A percentile compares a stretch with the other conserved stretches of the same genome.
Conservation (phyloP, 2,797 vertebrate genomes). For the Dipus sagitta region DNA sequence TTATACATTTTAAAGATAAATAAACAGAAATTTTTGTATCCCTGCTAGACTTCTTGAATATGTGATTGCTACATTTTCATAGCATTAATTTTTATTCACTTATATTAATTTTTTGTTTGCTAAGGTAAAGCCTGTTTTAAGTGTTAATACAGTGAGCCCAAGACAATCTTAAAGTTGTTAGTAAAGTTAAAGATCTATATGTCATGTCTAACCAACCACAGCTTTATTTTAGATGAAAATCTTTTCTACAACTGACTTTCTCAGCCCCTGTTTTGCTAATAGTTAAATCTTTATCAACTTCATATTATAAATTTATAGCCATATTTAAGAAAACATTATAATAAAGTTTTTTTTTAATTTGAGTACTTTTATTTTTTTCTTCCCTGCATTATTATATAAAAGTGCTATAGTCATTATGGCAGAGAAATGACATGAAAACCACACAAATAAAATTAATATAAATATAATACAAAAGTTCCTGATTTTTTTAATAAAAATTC, state of each 20-base stretch:
- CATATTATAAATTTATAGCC: constrained; percentile 29
- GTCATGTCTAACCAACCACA: not conserved
- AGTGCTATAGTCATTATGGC: constrained; percentile 30
- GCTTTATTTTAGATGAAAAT: constrained; percentile 54
- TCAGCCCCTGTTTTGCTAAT: constrained; percentile 36
- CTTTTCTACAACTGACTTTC: not conserved
- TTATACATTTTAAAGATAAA: constrained; percentile 62
- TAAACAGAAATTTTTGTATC: constrained; percentile 44
- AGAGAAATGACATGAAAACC: constrained; percentile 27
- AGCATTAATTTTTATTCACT: constrained; percentile 55
- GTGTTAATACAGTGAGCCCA: constrained; percentile 38
- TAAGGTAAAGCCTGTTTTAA: constrained; percentile 53
- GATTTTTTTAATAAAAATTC: constrained; percentile 29
- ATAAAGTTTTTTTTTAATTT: not conserved
- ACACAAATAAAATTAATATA: constrained; percentile 60
- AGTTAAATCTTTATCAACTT: constrained; percentile 40
- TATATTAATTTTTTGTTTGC: constrained; percentile 60
- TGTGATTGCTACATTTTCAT: constrained; percentile 43
- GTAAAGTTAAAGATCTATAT: constrained; percentile 46
- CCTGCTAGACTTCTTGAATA: constrained; percentile 41
- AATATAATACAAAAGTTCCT: not conserved
- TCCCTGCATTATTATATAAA: not conserved
- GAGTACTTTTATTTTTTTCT: not conserved
- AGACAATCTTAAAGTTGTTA: constrained; percentile 32
- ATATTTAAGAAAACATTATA: not conserved